A percentile compares a stretch with the other conserved stretches of the same genome.
Evolutionary conservation across 2,888 invertebrate species (phyloP).

Genomic region (Philereme transversata): DNA sequence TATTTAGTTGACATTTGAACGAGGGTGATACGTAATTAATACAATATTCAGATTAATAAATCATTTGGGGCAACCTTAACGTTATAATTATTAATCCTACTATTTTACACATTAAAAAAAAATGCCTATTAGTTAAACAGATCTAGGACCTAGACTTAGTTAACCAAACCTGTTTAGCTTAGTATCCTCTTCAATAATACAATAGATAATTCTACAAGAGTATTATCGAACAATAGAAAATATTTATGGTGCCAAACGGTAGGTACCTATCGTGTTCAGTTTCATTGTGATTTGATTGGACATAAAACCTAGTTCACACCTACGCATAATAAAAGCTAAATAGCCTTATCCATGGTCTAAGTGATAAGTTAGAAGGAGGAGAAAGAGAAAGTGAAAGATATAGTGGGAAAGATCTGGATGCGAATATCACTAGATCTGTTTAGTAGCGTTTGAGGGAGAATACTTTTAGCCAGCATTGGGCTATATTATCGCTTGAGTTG

Average conservation of each 20-base stretch:
- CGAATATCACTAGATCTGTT: neutral
- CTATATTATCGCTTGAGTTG: too few species aligned
- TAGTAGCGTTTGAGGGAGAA: too few species aligned
- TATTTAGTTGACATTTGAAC: too few species aligned
- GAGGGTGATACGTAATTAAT: too few species aligned
- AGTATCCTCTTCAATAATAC: neutral
- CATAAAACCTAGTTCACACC: slow-evolving; percentile 56
- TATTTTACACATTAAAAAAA: too few species aligned
- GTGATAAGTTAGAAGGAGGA: slow-evolving; percentile 8
- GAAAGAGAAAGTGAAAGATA: neutral
- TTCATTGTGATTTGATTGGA: slow-evolving; percentile 57
- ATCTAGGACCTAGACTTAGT: too few species aligned
- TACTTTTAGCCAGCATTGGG: too few species aligned
- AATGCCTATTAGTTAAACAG: too few species aligned
- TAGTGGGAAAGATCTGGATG: neutral
- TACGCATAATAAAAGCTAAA: slow-evolving; percentile 47
- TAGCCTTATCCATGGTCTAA: slow-evolving; percentile 15
- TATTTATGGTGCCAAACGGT: slow-evolving; percentile 26
- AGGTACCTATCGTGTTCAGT: slow-evolving; percentile 26
- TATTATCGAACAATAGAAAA: slow-evolving; percentile 17
- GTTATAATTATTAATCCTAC: too few species aligned
- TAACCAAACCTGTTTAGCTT: too few species aligned
- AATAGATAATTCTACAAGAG: slow-evolving; percentile 9
- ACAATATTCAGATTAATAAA: too few species aligned
- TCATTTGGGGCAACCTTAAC: too few species aligned